Percentiles rank a stretch among this genome's conserved stretches.
phyloP scores from a whole-genome alignment of 2,797 vertebrate species.

The Delichon dasypus region DNA sequence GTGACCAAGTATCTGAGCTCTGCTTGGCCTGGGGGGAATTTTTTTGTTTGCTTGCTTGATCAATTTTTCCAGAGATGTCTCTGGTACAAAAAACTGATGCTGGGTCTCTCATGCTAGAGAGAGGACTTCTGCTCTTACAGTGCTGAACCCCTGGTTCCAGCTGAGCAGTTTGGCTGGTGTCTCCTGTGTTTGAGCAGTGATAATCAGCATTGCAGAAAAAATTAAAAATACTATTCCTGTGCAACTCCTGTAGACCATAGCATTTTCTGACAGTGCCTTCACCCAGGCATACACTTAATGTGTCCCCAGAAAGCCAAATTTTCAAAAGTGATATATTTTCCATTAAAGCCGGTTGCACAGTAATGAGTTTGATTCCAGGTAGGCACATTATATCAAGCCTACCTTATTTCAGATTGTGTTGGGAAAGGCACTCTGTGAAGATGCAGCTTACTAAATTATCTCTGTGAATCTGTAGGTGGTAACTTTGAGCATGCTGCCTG shows the following conservation, averaged over 20 bases:
- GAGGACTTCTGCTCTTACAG: background rate
- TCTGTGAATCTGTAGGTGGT: background rate
- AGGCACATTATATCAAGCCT: background rate
- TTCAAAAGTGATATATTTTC: background rate
- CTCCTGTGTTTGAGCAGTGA: background rate
- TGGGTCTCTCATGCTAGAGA: background rate
- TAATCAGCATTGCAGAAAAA: background rate
- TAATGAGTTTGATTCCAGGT: background rate
- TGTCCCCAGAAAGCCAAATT: background rate
- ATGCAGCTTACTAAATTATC: background rate
- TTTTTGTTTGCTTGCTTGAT: background rate
- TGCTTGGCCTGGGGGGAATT: background rate
- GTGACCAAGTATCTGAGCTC: background rate
- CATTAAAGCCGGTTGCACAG: background rate
- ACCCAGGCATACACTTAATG: background rate
- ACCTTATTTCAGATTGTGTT: background rate
- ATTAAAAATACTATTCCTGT: background rate
- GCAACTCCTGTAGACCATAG: background rate
- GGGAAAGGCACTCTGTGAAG: background rate
- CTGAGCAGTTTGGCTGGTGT: background rate
- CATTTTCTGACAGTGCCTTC: background rate
- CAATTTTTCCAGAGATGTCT: background rate
- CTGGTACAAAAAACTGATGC: background rate
- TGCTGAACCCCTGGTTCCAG: background rate
- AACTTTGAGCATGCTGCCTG: background rate